phyloP scores from a whole-genome alignment of 2,888 invertebrate species.

The Hyalella azteca region DNA sequence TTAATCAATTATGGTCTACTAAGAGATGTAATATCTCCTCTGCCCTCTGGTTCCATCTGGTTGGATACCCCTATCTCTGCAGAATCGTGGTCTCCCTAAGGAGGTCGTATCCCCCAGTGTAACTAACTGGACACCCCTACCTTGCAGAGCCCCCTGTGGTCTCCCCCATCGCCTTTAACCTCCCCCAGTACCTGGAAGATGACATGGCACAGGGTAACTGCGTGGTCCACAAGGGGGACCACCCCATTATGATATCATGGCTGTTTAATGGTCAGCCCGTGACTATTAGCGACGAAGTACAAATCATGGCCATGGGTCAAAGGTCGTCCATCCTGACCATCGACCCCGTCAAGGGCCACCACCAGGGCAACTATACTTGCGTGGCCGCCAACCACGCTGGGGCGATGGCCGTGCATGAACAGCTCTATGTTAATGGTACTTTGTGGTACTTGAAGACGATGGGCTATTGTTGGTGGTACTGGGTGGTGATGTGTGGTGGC shows the following conservation, averaged over 20 bases:
- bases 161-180: slow-evolving; percentile 50
- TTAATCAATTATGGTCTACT: too few relatives aligned
- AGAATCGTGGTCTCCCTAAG: too few relatives aligned
- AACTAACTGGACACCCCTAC: too few relatives aligned
- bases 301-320: slow-evolving; percentile 60
- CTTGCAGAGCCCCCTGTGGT: slow-evolving; percentile 54
- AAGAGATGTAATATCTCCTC: too few relatives aligned
- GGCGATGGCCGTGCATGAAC: slow-evolving; percentile 61
- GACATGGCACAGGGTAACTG: slow-evolving; percentile 59
- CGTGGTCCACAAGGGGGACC: slow-evolving; percentile 71
- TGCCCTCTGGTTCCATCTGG: too few relatives aligned
- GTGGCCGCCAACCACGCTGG: slow-evolving; percentile 74
- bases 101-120: too few relatives aligned
- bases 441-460: too few relatives aligned
- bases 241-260: slow-evolving; percentile 65
- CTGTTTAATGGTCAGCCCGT: slow-evolving; percentile 63
- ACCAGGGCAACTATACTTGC: slow-evolving; percentile 76
- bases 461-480: too few relatives aligned
- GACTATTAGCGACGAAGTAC: slow-evolving; percentile 60
- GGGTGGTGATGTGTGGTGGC: too few relatives aligned
- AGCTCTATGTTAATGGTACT: slow-evolving; percentile 55
- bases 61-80: too few relatives aligned
- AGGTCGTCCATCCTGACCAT: slow-evolving; percentile 63
- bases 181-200: slow-evolving; percentile 59
- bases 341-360: slow-evolving; percentile 70